These are phyloP conservation scores for Drosophila vallismaia DNA, from an alignment of 2,888 invertebrate genomes.

Conservation along the genomic window DNA sequence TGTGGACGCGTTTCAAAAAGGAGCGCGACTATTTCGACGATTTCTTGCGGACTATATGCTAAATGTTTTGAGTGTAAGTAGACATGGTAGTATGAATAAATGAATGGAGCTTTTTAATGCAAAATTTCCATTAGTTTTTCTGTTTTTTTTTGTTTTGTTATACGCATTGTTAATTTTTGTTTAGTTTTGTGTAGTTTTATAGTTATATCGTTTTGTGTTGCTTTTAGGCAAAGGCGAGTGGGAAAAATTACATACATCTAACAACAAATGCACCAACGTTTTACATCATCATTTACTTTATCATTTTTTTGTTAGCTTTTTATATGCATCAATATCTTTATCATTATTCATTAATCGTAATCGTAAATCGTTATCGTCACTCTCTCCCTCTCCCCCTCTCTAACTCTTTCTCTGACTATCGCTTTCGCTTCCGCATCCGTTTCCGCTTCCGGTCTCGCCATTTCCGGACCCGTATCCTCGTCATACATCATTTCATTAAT, in stretches of 20 bases:
- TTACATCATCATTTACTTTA: slow-evolving; percentile 40
- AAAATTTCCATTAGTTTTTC: slow-evolving; percentile 31
- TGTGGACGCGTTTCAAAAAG: slow-evolving; percentile 26
- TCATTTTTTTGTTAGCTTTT: slow-evolving; percentile 25
- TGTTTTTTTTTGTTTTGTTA: slow-evolving; percentile 30
- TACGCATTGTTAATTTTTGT: slow-evolving; percentile 21
- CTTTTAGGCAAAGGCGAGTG: slow-evolving; percentile 55
- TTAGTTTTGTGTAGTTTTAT: slow-evolving; percentile 31
- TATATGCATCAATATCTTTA: slow-evolving; percentile 44
- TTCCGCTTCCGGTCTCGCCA: neutral
- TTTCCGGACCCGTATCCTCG: slow-evolving; percentile 23
- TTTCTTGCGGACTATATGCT: slow-evolving; percentile 30
- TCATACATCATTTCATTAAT: slow-evolving; percentile 7
- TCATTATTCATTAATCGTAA: slow-evolving; percentile 28
- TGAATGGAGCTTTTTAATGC: slow-evolving; percentile 27
- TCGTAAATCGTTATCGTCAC: slow-evolving; percentile 38
- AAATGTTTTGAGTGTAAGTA: slow-evolving; percentile 31
- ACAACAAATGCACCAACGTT: slow-evolving; percentile 75
- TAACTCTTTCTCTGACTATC: slow-evolving; percentile 12
- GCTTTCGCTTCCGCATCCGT: slow-evolving; percentile 5
- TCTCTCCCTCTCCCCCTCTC: neutral
- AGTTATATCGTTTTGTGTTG: slow-evolving; percentile 31
- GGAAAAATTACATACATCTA: slow-evolving; percentile 74
- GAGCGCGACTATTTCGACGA: slow-evolving; percentile 20
- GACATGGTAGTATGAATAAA: slow-evolving; percentile 12